phyloP scores from a whole-genome alignment of 2,113 vertebrate species.

The Catharus bicknelli region DNA sequence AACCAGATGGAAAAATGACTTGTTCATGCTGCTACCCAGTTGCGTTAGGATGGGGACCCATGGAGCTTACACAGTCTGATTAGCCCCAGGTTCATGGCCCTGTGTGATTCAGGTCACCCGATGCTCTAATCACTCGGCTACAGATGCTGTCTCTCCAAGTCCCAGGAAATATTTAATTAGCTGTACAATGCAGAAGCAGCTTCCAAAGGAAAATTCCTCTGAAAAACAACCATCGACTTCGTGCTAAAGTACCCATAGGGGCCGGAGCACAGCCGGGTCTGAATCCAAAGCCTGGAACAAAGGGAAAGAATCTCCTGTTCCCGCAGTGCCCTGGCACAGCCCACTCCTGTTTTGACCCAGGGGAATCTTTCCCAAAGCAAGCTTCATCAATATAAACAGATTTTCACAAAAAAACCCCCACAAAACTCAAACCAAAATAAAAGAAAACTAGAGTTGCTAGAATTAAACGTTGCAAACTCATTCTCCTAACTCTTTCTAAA shows the following conservation, averaged over 20 bases:
- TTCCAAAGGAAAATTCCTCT: slow-evolving; percentile 62
- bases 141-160: slow-evolving; percentile 58
- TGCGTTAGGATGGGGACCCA: slow-evolving; percentile 42
- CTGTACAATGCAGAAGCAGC: slow-evolving; percentile 56
- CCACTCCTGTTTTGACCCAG: not conserved
- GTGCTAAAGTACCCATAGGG: not conserved
- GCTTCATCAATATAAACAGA: not conserved
- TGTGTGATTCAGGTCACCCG: slow-evolving; percentile 64
- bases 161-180: slow-evolving; percentile 71
- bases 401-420: not conserved
- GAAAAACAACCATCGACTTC: slow-evolving; percentile 27
- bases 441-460: not conserved
- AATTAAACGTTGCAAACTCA: not conserved
- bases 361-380: not conserved
- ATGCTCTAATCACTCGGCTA: slow-evolving; percentile 59
- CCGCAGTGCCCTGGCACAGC: not conserved
- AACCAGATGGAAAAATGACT: slow-evolving; percentile 61
- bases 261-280: not conserved
- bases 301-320: not conserved
- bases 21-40: slow-evolving; percentile 44
- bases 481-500: not conserved
- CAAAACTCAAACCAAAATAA: not conserved
- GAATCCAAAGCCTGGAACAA: slow-evolving; percentile 42
- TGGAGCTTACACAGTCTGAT: slow-evolving; percentile 50
- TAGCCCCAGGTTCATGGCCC: slow-evolving; percentile 62